Base-by-base conservation (phyloP, 2,888 invertebrate species). In the Enchytraeus crypticus region DNA sequence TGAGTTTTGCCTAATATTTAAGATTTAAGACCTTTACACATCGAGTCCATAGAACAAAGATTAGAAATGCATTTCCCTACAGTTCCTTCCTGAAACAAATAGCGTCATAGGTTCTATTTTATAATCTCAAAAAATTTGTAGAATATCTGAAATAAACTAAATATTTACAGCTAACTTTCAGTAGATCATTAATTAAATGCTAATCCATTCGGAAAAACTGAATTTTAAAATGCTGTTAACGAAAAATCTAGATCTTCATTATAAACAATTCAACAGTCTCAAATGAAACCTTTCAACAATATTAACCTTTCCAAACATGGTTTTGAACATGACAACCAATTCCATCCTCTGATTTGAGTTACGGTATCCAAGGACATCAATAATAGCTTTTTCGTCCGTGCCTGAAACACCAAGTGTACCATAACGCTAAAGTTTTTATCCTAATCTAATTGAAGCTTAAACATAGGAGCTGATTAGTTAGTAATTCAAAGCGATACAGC, bases 221-320 rank as follows among this genome's bases (percentile, higher is more conserved):
- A 14, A 11, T 14, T 38, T 14, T 14, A 14, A 11, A 38, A 38
- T 14, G 11, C 43, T 38, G 11, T 14, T 14, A 11, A 11, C 43
- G 11, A 38, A 14, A 38, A 38, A 38, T 14, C 43, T 38, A 11
- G 11, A 38, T 4, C 47, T 4, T 47, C 47, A 47, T 26, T 47
- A 21, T 8, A 8, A 21, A 47, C 5, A 8, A 21, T 4, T 18
- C n/a, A 21, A 8, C 47, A 5, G 43, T 11, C 49, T 49, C 14
- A 18, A 8, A 14, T 49, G 49, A 8, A 49, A 18, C 14, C 8
- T 27, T n/a, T n/a, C n/a, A n/a, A n/a, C n/a, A 26, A 29, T 27
- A n/a, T 34, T 43, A 26, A 78, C 79, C 72, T 78, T 77, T 58
- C 78, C 79, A 71, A 75, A 79, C 75, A 77, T 75, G 4, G 74